Conservation (phyloP, 2,888 invertebrate species). For the Spatulosminthurus flaviceps region DNA sequence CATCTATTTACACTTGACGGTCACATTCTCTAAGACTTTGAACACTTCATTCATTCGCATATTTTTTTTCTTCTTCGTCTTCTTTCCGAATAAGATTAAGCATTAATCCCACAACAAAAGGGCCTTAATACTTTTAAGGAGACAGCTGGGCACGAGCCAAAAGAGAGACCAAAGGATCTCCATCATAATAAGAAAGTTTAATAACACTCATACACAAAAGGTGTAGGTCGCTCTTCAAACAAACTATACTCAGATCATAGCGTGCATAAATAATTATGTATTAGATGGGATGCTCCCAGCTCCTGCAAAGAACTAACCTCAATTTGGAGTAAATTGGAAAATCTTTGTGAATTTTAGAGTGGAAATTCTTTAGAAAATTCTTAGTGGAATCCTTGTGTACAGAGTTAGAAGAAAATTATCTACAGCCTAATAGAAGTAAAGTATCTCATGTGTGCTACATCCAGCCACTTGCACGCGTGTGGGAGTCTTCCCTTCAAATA, state of each 20-base stretch:
- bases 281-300: neutral
- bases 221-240: neutral
- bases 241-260: no score
- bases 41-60: neutral
- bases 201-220: neutral
- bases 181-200: neutral
- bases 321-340: conserved; percentile 1
- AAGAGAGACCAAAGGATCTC: neutral
- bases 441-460: neutral
- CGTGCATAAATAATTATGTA: neutral
- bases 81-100: conserved; percentile 9
- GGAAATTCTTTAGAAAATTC: conserved; percentile 8
- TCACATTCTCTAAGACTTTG: conserved; percentile 2
- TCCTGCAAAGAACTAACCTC: neutral
- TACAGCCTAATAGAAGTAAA: no score
- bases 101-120: neutral
- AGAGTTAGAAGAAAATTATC: no score
- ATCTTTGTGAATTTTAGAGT: conserved; percentile 18
- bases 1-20: conserved; percentile 14
- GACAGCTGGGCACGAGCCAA: conserved; percentile 14
- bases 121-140: neutral
- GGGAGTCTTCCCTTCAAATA: no score
- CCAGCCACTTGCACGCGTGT: no score
- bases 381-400: neutral
- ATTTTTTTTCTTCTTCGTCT: conserved; percentile 6